phyloP scores from a whole-genome alignment of 1,140 invertebrate genomes.

The Caenorhabditis brenneri region DNA sequence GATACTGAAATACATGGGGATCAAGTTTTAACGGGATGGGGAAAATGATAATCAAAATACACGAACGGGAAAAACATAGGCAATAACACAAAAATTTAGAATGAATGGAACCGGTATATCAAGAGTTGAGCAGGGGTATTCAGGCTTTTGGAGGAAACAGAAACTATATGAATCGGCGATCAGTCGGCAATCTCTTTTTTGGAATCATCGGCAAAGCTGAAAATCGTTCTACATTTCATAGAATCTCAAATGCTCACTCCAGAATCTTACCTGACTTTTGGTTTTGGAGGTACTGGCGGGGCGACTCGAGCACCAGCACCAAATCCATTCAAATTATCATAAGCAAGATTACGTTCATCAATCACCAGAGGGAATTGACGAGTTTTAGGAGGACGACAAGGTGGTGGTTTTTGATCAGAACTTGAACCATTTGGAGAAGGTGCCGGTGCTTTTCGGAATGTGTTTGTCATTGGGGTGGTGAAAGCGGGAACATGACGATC shows the following conservation, averaged over 20 bases:
- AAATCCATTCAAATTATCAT: slow-evolving; percentile 53
- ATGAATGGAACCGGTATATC: neutral
- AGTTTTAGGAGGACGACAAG: slow-evolving; percentile 27
- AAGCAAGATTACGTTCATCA: slow-evolving; percentile 22
- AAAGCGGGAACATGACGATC: neutral
- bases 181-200: neutral
- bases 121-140: neutral
- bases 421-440: neutral
- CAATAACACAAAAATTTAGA: neutral
- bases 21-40: too few relatives aligned
- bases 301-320: slow-evolving; percentile 42
- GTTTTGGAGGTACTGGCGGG: slow-evolving; percentile 52
- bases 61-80: neutral
- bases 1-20: neutral
- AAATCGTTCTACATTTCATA: neutral
- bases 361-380: slow-evolving; percentile 32
- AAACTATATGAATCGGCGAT: neutral
- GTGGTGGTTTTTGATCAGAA: neutral
- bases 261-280: slow-evolving; percentile 44
- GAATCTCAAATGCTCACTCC: neutral
- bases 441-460: slow-evolving; percentile 7
- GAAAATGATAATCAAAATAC: neutral
- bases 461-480: slow-evolving; percentile 10
- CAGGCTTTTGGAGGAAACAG: neutral
- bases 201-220: slow-evolving; percentile 10